Percentiles rank a stretch among this genome's conserved stretches.
Conservation (phyloP, 2,113 vertebrate species). For the Morone chrysops region DNA sequence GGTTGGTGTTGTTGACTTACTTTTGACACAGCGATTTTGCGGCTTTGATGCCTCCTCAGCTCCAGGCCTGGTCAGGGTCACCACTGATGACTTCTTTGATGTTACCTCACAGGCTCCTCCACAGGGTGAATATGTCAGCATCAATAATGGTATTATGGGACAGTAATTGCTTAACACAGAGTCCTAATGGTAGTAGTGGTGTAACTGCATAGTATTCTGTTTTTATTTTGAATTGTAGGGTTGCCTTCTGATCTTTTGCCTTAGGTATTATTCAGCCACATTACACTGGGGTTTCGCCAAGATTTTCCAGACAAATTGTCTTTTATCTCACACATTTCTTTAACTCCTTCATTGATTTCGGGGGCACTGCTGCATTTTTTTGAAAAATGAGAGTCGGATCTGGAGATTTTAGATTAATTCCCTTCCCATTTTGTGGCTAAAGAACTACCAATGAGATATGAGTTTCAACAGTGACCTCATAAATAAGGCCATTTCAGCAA, state of each 20-base stretch:
- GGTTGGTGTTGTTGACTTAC: slow-evolving; percentile 51
- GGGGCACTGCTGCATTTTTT: slow-evolving; percentile 37
- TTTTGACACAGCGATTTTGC: slow-evolving; percentile 40
- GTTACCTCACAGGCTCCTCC: slow-evolving; percentile 54
- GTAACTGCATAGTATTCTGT: slow-evolving; percentile 1
- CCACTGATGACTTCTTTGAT: slow-evolving; percentile 75
- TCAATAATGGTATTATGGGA: slow-evolving; percentile 40
- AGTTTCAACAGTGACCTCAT: slow-evolving; percentile 66
- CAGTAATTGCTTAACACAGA: slow-evolving; percentile 50
- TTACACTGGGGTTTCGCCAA: slow-evolving; percentile 33
- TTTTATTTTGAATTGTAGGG: slow-evolving; percentile 1
- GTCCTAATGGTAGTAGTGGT: slow-evolving; percentile 32
- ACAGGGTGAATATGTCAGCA: slow-evolving; percentile 52
- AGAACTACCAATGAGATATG: slow-evolving; percentile 49
- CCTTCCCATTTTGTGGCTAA: slow-evolving; percentile 44
- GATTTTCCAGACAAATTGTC: slow-evolving; percentile 58
- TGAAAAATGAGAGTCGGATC: slow-evolving; percentile 75
- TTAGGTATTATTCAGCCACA: slow-evolving; percentile 11
- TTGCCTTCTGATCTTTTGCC: neutral
- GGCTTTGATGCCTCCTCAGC: slow-evolving; percentile 67
- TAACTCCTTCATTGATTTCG: slow-evolving; percentile 78
- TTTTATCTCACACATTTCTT: slow-evolving; percentile 62
- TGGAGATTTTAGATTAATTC: slow-evolving; percentile 76
- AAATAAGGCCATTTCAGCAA: slow-evolving; percentile 82
- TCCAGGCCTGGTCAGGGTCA: slow-evolving; percentile 67